Percentiles rank a stretch among this genome's conserved stretches.
Conservation (phyloP, 2,113 vertebrate species). For the Macquaria australasica region DNA sequence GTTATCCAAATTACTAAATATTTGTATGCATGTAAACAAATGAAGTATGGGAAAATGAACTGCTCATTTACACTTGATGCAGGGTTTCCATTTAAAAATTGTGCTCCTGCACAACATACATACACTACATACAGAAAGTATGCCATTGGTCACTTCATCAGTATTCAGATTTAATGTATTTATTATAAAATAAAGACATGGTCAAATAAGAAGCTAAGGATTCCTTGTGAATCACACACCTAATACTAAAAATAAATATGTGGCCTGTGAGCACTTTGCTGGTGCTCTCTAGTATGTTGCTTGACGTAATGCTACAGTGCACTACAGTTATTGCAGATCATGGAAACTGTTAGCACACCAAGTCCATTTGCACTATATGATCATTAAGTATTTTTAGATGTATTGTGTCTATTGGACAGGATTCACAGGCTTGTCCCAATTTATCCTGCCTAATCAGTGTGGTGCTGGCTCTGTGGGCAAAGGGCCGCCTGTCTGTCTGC, state of each 20-base stretch:
- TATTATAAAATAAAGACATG: constrained; percentile 16
- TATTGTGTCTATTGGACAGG: constrained; percentile 49
- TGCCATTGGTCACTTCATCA: not conserved
- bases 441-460: constrained; percentile 65
- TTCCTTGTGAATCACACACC: not conserved
- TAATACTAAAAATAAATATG: constrained; percentile 1
- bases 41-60: not conserved
- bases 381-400: constrained; percentile 70
- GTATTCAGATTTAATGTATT: constrained; percentile 21
- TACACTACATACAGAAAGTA: not conserved
- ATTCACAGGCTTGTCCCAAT: constrained; percentile 45
- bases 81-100: not conserved
- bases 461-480: constrained; percentile 57
- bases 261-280: not conserved
- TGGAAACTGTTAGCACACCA: constrained; percentile 23
- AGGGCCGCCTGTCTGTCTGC: constrained; percentile 67
- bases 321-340: constrained; percentile 21
- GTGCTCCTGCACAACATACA: not conserved
- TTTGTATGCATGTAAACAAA: not conserved
- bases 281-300: not conserved
- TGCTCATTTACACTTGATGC: not conserved
- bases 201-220: not conserved
- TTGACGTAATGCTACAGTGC: not conserved
- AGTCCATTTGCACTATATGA: constrained; percentile 20
- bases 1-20: not conserved